These are phyloP conservation scores for Diaphora mendica DNA, from an alignment of 2,888 invertebrate genomes.

Conservation along the genomic window DNA sequence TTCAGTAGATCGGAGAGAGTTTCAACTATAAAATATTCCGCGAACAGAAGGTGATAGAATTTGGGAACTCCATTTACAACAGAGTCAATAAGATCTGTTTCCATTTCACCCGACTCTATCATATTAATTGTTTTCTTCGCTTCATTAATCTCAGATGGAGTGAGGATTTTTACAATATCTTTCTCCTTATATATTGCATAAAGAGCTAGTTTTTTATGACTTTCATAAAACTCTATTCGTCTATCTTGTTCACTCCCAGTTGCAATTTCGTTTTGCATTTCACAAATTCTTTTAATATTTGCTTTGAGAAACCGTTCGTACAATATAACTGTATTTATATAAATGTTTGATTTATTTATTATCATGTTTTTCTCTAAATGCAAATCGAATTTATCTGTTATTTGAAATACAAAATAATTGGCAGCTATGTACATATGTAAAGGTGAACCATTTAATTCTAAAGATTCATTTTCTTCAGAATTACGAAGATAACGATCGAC, in stretches of 20 bases:
- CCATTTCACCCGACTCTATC: conserved; percentile 52
- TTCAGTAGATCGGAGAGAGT: conserved; percentile 44
- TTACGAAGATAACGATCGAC: conserved; percentile 49
- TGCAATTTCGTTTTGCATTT: conserved; percentile 24
- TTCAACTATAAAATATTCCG: conserved; percentile 59
- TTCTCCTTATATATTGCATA: conserved; percentile 55
- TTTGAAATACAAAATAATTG: conserved; percentile 54
- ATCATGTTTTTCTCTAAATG: conserved; percentile 39
- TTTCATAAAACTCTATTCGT: conserved; percentile 46
- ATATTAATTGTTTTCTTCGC: conserved; percentile 47
- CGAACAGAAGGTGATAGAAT: conserved; percentile 57
- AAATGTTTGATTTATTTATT: conserved; percentile 46
- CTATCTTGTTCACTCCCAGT: conserved; percentile 20
- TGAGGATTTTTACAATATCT: conserved; percentile 51
- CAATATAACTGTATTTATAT: conserved; percentile 44
- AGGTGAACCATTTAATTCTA: conserved; percentile 57
- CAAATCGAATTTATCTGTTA: conserved; percentile 51
- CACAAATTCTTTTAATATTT: conserved; percentile 49
- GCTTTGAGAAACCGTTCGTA: conserved; percentile 53
- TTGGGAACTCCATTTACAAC: conserved; percentile 55
- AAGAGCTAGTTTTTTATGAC: conserved; percentile 57
- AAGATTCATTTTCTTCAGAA: conserved; percentile 42
- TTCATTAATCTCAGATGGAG: conserved; percentile 50
- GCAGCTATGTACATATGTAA: conserved; percentile 59
- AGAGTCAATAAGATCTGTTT: conserved; percentile 46